These are phyloP conservation scores for Ammodytes dubius DNA, from an alignment of 2,113 vertebrate species.

Conservation along the genomic window DNA sequence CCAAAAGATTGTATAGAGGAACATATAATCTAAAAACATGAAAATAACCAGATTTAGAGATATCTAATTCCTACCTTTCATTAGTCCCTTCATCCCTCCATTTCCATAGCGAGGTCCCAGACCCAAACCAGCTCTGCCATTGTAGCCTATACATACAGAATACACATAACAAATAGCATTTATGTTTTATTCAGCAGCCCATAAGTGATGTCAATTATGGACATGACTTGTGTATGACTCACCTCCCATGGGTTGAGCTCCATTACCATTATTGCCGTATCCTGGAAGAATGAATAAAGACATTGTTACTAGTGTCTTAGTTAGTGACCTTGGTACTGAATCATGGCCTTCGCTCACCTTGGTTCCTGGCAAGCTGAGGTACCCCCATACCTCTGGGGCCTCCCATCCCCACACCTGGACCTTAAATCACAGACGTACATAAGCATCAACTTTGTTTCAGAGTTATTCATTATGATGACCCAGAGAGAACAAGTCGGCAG, in stretches of 20 bases:
- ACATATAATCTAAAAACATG: background rate
- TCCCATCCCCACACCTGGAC: conserved; percentile 50
- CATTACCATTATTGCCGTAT: conserved; percentile 64
- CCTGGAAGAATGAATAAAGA: conserved; percentile 49
- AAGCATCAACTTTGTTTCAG: background rate
- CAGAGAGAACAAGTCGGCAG: background rate
- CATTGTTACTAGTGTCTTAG: background rate
- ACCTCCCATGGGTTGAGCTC: conserved; percentile 69
- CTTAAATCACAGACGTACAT: conserved; percentile 23
- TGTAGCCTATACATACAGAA: conserved; percentile 46
- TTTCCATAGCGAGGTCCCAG: conserved; percentile 61
- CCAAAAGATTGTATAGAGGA: background rate
- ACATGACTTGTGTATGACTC: conserved; percentile 29
- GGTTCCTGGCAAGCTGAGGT: conserved; percentile 65
- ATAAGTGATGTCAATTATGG: background rate
- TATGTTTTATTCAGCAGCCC: background rate
- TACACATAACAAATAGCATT: background rate
- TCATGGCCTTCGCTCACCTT: conserved; percentile 37
- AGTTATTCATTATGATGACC: background rate
- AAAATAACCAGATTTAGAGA: background rate
- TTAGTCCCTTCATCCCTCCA: conserved; percentile 73
- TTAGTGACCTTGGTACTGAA: background rate
- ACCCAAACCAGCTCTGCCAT: conserved; percentile 54
- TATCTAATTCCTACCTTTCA: conserved; percentile 48
- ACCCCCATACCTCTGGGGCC: conserved; percentile 54